Conservation (phyloP, 2,113 vertebrate species). For the Vimba vimba region DNA sequence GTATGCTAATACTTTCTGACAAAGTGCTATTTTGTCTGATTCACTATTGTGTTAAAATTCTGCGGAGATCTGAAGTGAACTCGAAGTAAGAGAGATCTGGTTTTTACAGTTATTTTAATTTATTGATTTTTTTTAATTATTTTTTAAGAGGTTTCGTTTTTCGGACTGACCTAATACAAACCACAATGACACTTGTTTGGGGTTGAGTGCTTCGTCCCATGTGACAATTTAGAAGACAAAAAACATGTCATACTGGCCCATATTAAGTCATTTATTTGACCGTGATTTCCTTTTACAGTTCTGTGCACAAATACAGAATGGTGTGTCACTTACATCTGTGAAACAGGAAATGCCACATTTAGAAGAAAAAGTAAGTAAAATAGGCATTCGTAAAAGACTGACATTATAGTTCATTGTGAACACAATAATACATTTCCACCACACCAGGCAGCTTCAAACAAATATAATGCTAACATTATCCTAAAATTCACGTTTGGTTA, state of each 20-base stretch:
- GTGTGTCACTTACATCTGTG: slow-evolving; percentile 64
- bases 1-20: neutral
- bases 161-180: neutral
- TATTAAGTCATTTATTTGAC: slow-evolving; percentile 77
- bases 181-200: slow-evolving; percentile 25
- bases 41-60: neutral
- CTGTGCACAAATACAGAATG: slow-evolving; percentile 79
- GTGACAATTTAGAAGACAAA: neutral
- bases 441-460: slow-evolving; percentile 34
- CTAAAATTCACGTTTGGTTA: slow-evolving; percentile 24
- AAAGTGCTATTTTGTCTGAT: neutral
- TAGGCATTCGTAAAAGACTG: slow-evolving; percentile 66
- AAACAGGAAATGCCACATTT: slow-evolving; percentile 61
- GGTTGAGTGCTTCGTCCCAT: neutral
- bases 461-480: neutral
- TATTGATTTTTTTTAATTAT: neutral
- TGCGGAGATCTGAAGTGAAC: neutral
- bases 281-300: slow-evolving; percentile 78
- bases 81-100: neutral
- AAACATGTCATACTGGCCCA: slow-evolving; percentile 9
- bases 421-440: slow-evolving; percentile 57
- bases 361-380: slow-evolving; percentile 71
- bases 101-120: neutral
- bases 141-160: neutral
- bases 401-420: slow-evolving; percentile 51